These are phyloP conservation scores for Platycheirus rosarum DNA, from an alignment of 2,888 invertebrate species.

Conservation along the genomic window DNA sequence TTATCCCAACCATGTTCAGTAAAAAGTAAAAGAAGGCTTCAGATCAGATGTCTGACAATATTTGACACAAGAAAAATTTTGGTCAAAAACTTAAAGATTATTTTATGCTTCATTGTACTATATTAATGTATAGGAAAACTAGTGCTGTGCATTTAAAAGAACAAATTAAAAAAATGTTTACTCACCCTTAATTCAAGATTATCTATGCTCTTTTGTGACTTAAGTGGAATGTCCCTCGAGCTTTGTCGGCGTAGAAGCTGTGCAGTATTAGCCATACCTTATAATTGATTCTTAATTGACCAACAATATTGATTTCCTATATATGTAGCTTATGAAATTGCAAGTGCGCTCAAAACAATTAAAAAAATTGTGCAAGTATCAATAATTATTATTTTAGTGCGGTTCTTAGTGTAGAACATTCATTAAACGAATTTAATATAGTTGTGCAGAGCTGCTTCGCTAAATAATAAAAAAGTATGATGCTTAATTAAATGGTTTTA, in stretches of 20 bases:
- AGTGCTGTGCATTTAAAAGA: background rate
- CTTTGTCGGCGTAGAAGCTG: slow-evolving; percentile 94
- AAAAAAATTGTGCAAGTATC: slow-evolving; percentile 61
- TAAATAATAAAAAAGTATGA: slow-evolving; percentile 48
- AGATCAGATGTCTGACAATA: no score
- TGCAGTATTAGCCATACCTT: slow-evolving; percentile 91
- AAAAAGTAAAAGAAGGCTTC: no score
- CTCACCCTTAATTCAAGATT: slow-evolving; percentile 92
- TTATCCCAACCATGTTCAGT: no score
- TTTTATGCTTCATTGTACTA: no score
- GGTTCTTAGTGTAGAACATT: slow-evolving; percentile 32
- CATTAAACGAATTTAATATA: slow-evolving; percentile 56
- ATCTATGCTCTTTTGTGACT: slow-evolving; percentile 89
- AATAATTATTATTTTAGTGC: slow-evolving; percentile 52
- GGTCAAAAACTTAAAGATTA: no score
- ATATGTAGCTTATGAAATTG: slow-evolving; percentile 36
- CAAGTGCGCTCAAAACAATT: slow-evolving; percentile 52
- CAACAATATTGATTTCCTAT: slow-evolving; percentile 53
- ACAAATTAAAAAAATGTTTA: slow-evolving; percentile 20
- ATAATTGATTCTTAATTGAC: slow-evolving; percentile 67
- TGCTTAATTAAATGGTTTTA: slow-evolving; percentile 7
- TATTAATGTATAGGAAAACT: background rate
- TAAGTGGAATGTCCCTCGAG: slow-evolving; percentile 89
- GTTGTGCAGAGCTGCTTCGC: slow-evolving; percentile 62
- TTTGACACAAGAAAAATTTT: no score